Percentiles rank a stretch among this genome's conserved stretches.
These are phyloP conservation scores for Daboia siamensis DNA, from an alignment of 2,113 vertebrate genomes.

Conservation along the genomic window DNA sequence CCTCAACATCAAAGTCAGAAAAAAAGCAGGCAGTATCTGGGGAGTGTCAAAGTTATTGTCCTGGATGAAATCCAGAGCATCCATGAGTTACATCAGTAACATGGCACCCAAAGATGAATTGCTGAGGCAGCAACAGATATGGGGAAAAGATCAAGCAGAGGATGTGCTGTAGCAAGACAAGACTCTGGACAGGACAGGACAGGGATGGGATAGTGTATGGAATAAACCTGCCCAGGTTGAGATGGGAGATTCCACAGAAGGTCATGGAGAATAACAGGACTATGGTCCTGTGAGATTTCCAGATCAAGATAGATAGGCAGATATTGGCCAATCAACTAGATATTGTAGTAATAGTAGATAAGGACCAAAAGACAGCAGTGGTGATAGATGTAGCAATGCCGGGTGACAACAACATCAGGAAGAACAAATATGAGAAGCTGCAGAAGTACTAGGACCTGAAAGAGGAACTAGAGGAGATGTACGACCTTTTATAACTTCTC, in stretches of 20 bases:
- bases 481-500: not conserved
- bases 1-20: not conserved
- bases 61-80: not conserved
- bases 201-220: not conserved
- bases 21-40: not conserved
- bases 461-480: not conserved
- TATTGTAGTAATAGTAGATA: not conserved
- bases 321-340: not conserved
- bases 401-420: not conserved
- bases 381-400: not conserved
- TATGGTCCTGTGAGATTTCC: not conserved
- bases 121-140: not conserved
- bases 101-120: not conserved
- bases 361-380: not conserved
- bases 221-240: not conserved
- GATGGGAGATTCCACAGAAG: not conserved
- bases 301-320: not conserved
- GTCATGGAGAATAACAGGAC: not conserved
- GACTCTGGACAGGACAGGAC: not conserved
- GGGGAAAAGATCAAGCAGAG: not conserved
- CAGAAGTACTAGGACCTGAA: not conserved
- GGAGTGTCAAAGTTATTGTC: not conserved
- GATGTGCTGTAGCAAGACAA: not conserved
- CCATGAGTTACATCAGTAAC: not conserved
- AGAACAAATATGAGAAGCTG: not conserved